Evolutionary conservation across 2,797 vertebrate species (phyloP).

Genomic region (Columba guinea): DNA sequence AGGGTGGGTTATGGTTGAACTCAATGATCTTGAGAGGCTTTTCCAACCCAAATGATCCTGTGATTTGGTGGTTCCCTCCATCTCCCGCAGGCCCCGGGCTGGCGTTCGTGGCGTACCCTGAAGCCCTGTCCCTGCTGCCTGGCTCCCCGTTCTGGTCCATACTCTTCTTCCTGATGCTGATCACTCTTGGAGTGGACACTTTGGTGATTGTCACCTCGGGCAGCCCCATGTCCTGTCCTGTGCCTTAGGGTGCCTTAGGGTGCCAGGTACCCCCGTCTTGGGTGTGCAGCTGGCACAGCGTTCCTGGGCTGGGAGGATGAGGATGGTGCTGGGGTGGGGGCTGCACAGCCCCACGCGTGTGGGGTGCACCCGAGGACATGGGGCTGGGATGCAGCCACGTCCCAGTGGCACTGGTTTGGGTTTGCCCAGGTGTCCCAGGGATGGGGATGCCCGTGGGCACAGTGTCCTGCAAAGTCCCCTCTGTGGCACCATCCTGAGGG

Average conservation of each 20-base stretch:
- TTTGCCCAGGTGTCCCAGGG: not conserved
- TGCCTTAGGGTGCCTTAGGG: not conserved
- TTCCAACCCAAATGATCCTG: no score
- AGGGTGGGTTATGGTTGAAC: no score
- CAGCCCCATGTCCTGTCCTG: not conserved
- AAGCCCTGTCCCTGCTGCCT: conserved; percentile 90
- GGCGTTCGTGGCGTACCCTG: conserved; percentile 92
- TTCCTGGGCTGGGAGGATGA: not conserved
- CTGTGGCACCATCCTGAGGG: not conserved
- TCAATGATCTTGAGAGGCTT: no score
- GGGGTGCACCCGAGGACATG: not conserved
- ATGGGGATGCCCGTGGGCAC: not conserved
- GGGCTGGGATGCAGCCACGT: not conserved
- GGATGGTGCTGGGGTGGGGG: not conserved
- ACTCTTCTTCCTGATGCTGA: conserved; percentile 95
- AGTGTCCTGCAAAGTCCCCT: not conserved
- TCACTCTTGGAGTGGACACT: conserved; percentile 88
- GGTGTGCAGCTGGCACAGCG: accelerated
- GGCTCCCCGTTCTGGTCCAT: conserved; percentile 90
- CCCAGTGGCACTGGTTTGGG: not conserved
- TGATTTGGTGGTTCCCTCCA: no score
- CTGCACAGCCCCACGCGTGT: accelerated
- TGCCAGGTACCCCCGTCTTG: conserved; percentile 69
- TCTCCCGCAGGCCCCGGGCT: conserved; percentile 84
- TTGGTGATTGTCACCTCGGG: not conserved